phyloP scores from a whole-genome alignment of 2,888 invertebrate genomes.

The Agonopterix subpropinquella region DNA sequence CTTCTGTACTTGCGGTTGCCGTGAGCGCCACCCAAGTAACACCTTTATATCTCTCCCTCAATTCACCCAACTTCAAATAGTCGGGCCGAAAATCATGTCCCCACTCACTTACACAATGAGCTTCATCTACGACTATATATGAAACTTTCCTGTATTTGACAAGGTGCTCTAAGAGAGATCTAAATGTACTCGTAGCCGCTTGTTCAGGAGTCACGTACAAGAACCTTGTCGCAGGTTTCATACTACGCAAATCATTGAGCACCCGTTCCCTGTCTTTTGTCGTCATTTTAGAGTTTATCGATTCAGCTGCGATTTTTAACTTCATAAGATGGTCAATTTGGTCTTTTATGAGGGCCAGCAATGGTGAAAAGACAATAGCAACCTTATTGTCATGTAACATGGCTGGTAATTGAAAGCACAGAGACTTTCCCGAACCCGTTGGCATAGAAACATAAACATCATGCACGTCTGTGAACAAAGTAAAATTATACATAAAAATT shows the following conservation, averaged over 20 bases:
- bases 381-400: conserved; percentile 86
- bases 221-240: conserved; percentile 86
- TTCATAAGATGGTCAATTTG: conserved; percentile 91
- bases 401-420: conserved; percentile 98
- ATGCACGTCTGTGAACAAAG: conserved; percentile 78
- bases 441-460: conserved; percentile 99
- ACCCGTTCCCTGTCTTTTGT: conserved; percentile 85
- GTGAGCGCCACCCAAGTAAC: conserved; percentile 95
- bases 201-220: conserved; percentile 98
- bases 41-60: conserved; percentile 73
- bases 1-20: conserved; percentile 91
- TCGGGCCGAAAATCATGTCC: conserved; percentile 98
- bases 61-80: conserved; percentile 89
- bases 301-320: conserved; percentile 87
- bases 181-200: conserved; percentile 87
- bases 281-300: conserved; percentile 94
- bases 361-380: conserved; percentile 95
- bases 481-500: not conserved
- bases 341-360: conserved; percentile 97
- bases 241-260: conserved; percentile 83
- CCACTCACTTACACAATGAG: conserved; percentile 99
- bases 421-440: conserved; percentile 97
- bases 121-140: conserved; percentile 97
- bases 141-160: conserved; percentile 86
- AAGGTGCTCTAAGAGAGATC: conserved; percentile 80